These are phyloP conservation scores for Desmophyllum pertusum DNA, from an alignment of 92 coral and sea anemone genomes.

Conservation along the genomic window DNA sequence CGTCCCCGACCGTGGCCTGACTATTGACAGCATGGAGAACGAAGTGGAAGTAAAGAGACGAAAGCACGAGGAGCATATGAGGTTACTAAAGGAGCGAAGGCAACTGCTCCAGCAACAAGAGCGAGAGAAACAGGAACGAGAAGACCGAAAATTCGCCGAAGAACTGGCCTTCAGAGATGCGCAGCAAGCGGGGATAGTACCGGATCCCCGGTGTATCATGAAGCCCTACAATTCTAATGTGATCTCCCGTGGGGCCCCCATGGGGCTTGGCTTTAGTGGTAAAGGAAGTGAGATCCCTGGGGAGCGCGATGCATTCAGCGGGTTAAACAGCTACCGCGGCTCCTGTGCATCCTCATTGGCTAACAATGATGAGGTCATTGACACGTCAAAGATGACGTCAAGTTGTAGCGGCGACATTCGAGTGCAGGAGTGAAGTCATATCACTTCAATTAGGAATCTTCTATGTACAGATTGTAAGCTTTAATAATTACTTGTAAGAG, in stretches of 20 bases:
- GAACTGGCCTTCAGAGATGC: slow-evolving; percentile 88
- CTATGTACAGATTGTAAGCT: slow-evolving; percentile 16
- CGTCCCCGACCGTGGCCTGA: slow-evolving; percentile 73
- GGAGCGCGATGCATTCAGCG: slow-evolving; percentile 46
- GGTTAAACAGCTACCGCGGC: slow-evolving; percentile 66
- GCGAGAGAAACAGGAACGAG: slow-evolving; percentile 79
- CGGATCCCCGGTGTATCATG: slow-evolving; percentile 59
- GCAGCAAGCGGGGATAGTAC: slow-evolving; percentile 72
- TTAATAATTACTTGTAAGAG: neutral
- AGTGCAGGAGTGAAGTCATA: slow-evolving; percentile 35
- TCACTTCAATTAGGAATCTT: neutral
- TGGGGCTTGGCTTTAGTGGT: slow-evolving; percentile 60
- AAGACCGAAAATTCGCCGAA: slow-evolving; percentile 85
- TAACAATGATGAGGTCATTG: slow-evolving; percentile 70
- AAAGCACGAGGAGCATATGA: slow-evolving; percentile 63
- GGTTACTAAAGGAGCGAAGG: slow-evolving; percentile 76
- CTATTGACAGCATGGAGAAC: slow-evolving; percentile 42
- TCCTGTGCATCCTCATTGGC: slow-evolving; percentile 69
- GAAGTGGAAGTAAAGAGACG: slow-evolving; percentile 58
- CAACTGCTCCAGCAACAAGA: slow-evolving; percentile 76
- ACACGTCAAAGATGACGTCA: slow-evolving; percentile 63
- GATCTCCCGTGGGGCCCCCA: slow-evolving; percentile 74
- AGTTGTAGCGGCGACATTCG: slow-evolving; percentile 51
- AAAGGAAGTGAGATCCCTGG: slow-evolving; percentile 46
- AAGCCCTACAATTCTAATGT: slow-evolving; percentile 77